Evolutionary conservation across 2,113 vertebrate genomes (phyloP), one percentile per base, ranked within the genome.

Genomic region (Microcebus murinus): DNA sequence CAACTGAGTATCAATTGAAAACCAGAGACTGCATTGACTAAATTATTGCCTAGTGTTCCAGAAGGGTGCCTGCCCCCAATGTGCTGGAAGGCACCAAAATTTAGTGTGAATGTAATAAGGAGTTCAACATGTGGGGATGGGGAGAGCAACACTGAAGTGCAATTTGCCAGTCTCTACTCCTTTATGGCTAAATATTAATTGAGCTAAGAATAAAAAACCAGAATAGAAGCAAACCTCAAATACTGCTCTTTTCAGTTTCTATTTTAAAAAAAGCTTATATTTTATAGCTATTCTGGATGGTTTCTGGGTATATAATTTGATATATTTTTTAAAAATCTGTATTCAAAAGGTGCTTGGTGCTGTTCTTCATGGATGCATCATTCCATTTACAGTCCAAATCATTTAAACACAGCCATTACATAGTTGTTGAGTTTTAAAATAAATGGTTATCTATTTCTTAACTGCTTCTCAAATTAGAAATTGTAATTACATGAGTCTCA

Each of bases 261-360:
- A 85, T 61, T 63, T 17, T 48, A 18, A 59, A 55, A 86, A 94
- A 95, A 91, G 9, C 70, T 71, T 42, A 70, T 70, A 61, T 96
- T 95, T 95, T 89, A 6, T 77, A 89, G 93, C 27, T 87, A 45
- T 94, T 76, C 92, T 11, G 85, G 96, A 97, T 71, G 91, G 82
- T 94, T 81, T 98, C 89, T 89, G 0, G n/a, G 97, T 96, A 67
- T 76, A 31, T 2, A 27, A 74, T 68, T 65, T 45, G n/a, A 61
- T 65, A 25, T 61, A 36, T 86, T 65, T 65, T 86, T 65, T 65
- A 77, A 48, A 17, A 96, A 87, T 97, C 42, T 94, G 79, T 91
- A 94, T 83, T 92, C 92, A 96, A 96, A 98, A 98, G 98, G 98
- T 98, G 98, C 98, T 98, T 98, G 98, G 98, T 98, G 98, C 98